Percentiles rank a stretch among this genome's conserved stretches.
Evolutionary conservation across 2,113 vertebrate genomes (phyloP).

Genomic region (Lepisosteus oculatus): DNA sequence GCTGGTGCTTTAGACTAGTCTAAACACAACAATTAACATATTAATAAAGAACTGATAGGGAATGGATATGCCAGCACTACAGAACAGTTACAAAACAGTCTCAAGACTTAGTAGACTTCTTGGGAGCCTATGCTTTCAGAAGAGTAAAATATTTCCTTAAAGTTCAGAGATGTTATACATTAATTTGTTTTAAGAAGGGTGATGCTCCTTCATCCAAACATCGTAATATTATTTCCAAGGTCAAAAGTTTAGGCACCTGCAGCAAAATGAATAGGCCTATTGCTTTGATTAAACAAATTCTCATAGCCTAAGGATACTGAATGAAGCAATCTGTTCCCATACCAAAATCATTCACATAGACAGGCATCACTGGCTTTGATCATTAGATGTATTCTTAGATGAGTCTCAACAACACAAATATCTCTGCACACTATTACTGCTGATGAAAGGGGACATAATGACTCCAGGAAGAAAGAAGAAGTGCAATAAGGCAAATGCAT

Average conservation of each 20-base stretch:
- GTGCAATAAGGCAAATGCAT: too few species aligned
- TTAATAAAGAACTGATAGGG: conserved; percentile 5
- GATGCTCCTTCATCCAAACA: too few species aligned
- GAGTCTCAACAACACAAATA: conserved; percentile 26
- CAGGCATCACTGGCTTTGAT: conserved; percentile 32
- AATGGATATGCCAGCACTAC: background rate
- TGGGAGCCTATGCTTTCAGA: background rate
- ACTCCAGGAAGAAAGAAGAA: conserved; percentile 2
- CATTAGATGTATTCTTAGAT: conserved; percentile 30
- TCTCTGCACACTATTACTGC: conserved; percentile 7
- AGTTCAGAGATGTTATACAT: background rate
- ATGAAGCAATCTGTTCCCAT: background rate
- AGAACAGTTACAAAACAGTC: background rate
- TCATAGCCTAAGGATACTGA: background rate
- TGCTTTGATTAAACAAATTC: background rate
- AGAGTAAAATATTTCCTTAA: background rate
- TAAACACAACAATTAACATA: background rate
- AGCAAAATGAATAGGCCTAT: background rate
- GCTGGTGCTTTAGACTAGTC: background rate
- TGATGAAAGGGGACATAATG: conserved; percentile 5
- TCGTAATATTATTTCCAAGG: too few species aligned
- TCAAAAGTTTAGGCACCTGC: background rate
- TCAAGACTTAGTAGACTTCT: too few species aligned
- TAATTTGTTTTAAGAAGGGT: too few species aligned
- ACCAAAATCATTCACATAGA: conserved; percentile 25